Base-by-base conservation (phyloP, 2,888 invertebrate species). In the Drosophila siamana region DNA sequence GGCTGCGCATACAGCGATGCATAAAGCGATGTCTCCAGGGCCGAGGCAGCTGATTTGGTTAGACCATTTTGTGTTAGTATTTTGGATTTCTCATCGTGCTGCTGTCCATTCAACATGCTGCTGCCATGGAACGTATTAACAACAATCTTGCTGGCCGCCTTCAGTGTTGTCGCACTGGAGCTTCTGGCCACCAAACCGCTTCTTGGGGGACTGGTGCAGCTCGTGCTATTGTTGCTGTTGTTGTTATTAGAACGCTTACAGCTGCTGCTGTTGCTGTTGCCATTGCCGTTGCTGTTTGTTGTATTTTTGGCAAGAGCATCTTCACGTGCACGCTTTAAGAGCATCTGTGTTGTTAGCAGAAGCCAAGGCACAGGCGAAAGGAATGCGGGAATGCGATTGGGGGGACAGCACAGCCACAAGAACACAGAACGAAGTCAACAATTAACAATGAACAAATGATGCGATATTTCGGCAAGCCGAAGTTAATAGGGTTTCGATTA, bases 61-160 rank as follows among this genome's bases (percentile, higher is more conserved):
- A 90, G 65, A 51, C 90, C 91, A 62, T 91, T 90, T 70, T 90
- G 90, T 8, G 89, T 89, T 73, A 90, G 80, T 55, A 91, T 82
- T 54, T 89, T 79, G 52, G 78, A 80, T 69, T 91, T 91, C 54
- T 91, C 90, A 28, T 87, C 86, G 36, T 85, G 85, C 54, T 88
- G 85, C 54, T 91, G 90, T 13, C 89, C 78, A 70, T 67, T 91
- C 51, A 92, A 80, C 81, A 92, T 73, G 70, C 86, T 91, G 83
- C 90, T 92, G 65, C 90, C 91, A 74, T 92, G 92, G 78, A 92
- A 92, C 65, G 91, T 88, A 73, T 91, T 92, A 33, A 92, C 92
- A 65, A 92, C 91, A 52, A 91, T 90, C 80, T 92, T 92, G 66
- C 75, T 88, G 66, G 88, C 26, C 46, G 80, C 66, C 63, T 81